Evolutionary conservation across 2,113 vertebrate species (phyloP), one percentile per base, ranked within the genome.

Genomic region (Gallinago media): DNA sequence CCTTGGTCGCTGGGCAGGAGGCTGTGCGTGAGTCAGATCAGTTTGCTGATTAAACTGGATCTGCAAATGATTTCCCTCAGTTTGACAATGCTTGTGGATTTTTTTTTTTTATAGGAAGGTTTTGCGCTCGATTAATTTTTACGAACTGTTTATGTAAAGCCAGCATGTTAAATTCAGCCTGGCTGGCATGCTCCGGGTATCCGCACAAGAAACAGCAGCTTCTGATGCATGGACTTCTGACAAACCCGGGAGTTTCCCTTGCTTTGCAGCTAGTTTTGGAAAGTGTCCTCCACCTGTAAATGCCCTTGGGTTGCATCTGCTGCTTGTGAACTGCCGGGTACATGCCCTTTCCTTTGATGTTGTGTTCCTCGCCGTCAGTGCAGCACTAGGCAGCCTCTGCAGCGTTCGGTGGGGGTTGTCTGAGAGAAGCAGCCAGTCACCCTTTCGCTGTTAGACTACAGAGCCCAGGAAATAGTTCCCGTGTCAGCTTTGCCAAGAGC

Each of bases 361-460:
- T 11, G 32, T 7, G 42, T 27, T 44, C 6, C 2, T 0, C 3
- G 5, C 36, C 2, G 5, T 31, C 49, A 26, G 2, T 5, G 3
- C 19, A 11, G 15, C 38, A 3, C 6, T 12, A 1, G n/a, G 29
- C 8, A 8, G 9, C 36, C 36, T 54, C 63, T 11, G 0, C 14
- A 4, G 21, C 6, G 0, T 27, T 11, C 3, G 3, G 8, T 2
- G 9, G 36, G 0, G 49, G 22, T 18, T 1, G 2, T 32, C 42
- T 9, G 36, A n/a, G 26, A 27, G 58, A 32, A 56, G 16, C 75
- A 38, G 34, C 15, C 38, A 1, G 31, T 25, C 55, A 4, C 1
- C 0, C 3, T 25, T 23, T n/a, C 15, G 1, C 13, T 25, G 2
- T 18, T 20, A n/a, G 42, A 32, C 21, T n/a, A 4, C 47, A 15